Base-by-base conservation (phyloP, 2,797 vertebrate species). In the Myotis daubentonii region DNA sequence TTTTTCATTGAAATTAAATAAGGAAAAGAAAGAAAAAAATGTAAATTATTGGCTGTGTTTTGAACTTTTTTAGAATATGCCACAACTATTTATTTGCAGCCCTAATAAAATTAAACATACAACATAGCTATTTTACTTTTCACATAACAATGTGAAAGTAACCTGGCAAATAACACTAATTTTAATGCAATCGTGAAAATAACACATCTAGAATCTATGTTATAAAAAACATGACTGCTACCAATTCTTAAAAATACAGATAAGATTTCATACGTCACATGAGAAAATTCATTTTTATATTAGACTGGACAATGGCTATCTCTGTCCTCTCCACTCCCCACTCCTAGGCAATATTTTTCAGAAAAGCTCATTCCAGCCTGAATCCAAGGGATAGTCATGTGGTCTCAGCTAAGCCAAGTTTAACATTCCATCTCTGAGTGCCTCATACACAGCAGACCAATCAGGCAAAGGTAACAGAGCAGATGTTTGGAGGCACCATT, bases 111-210 rank as follows among this genome's bases (percentile, higher is more conserved):
- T 36, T n/a, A 47, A 74, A 38, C 36, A 38, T 22, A 22, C 1
- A 76, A 72, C 9, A 33, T 15, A 44, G 15, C 19, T 47, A 41
- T 57, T 65, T 78, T 28, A 25, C 47, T 70, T 78, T 57, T 60
- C 70, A 89, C 36, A 51, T 49, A 23, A 19, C 57, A 30, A 30
- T 47, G 13, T 47, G 41, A 89, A 79, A 86, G 55, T 41, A 81
- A 65, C 2, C 33, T 71, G 70, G 49, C 47, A 90, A 93, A 78
- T 62, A 76, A 49, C 36, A 83, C 16, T n/a, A 25, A 28, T 72
- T 38, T 94, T 66, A 91, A 62, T 10, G 19, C 22, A 80, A 93
- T 30, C 17, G 38, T 66, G 75, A 80, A 65, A 97, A 81, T 47
- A 74, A 75, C n/a, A 91, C 41, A 83, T 47, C 17, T 36, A 86